Conservation (phyloP, 2,888 invertebrate species). For the Nephrotoma appendiculata region DNA sequence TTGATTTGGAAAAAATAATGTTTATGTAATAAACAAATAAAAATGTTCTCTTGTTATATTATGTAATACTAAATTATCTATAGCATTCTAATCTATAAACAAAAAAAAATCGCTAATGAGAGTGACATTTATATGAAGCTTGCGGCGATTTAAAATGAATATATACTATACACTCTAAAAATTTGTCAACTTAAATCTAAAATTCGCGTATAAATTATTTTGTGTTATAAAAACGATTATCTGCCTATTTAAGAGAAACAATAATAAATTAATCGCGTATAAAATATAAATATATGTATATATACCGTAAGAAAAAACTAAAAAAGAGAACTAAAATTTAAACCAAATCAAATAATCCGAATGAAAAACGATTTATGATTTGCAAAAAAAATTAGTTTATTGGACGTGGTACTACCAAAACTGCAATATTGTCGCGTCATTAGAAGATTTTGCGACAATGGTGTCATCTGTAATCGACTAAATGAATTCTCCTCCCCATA, state of each 20-base stretch:
- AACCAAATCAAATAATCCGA: slow-evolving; percentile 9
- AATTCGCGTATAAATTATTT: not conserved
- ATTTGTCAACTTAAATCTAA: not conserved
- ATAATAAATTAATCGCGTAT: not conserved
- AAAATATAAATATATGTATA: not conserved
- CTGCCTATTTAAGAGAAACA: not conserved
- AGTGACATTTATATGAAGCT: not conserved
- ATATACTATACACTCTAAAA: not conserved
- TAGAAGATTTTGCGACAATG: slow-evolving; percentile 45
- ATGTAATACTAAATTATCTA: not conserved
- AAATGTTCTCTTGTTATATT: not conserved
- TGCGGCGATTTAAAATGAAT: not conserved
- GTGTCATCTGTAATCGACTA: slow-evolving; percentile 23
- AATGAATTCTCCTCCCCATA: slow-evolving; percentile 50
- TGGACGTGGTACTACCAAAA: slow-evolving; percentile 65
- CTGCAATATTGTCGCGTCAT: slow-evolving; percentile 87
- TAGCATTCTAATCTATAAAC: not conserved
- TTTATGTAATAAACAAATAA: not conserved
- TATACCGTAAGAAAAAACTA: slow-evolving; percentile 5
- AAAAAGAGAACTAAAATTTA: slow-evolving; percentile 5
- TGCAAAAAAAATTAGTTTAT: not conserved
- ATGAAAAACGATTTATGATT: slow-evolving; percentile 11
- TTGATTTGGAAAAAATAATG: not conserved
- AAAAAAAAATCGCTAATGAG: not conserved
- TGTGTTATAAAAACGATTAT: not conserved